Conservation (phyloP, 2,888 invertebrate species). For the Leptura quadrifasciata region DNA sequence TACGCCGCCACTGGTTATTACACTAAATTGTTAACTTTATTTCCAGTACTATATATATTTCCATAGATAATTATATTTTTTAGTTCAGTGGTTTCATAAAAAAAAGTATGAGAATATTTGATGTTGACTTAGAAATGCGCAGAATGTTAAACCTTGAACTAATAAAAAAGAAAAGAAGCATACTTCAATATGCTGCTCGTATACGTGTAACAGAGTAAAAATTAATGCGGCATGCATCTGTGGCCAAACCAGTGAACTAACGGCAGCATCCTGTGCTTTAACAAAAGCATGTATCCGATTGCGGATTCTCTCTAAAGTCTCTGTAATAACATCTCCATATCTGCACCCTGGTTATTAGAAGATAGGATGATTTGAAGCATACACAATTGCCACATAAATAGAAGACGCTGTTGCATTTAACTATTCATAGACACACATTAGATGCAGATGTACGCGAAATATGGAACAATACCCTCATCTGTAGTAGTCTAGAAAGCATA, state of each 20-base stretch:
- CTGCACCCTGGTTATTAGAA: slow-evolving; percentile 33
- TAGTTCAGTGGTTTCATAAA: no score
- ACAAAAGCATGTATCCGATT: slow-evolving; percentile 8
- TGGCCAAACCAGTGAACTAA: neutral
- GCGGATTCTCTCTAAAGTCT: slow-evolving; percentile 16
- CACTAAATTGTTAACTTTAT: no score
- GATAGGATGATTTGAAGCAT: slow-evolving; percentile 35
- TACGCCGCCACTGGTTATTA: no score
- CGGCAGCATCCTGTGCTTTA: slow-evolving; percentile 2
- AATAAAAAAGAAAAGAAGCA: no score
- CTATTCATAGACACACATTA: slow-evolving; percentile 22
- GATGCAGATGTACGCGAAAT: slow-evolving; percentile 41
- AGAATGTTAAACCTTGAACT: no score
- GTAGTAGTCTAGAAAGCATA: neutral
- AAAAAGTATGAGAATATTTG: no score
- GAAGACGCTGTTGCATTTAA: slow-evolving; percentile 39
- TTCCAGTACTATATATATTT: no score
- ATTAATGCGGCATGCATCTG: slow-evolving; percentile 13
- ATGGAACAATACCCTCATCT: slow-evolving; percentile 33
- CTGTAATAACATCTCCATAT: slow-evolving; percentile 29
- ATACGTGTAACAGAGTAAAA: neutral
- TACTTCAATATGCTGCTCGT: no score
- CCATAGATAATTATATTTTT: no score
- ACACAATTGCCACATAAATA: slow-evolving; percentile 29
- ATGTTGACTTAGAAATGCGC: no score